phyloP scores from a whole-genome alignment of 2,113 vertebrate genomes.

The Leptocoma aspasia region DNA sequence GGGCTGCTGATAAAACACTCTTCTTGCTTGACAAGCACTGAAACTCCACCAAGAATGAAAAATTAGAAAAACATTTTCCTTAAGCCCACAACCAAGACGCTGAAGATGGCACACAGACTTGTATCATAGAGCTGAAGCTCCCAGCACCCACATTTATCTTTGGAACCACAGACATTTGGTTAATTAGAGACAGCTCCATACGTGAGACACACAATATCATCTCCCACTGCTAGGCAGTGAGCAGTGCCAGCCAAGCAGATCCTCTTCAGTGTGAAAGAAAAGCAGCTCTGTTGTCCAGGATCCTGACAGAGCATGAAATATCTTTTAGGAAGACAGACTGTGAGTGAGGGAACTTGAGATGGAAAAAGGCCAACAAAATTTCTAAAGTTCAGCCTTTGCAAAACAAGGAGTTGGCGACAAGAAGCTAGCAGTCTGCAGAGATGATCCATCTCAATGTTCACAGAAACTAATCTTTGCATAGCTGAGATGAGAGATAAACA shows the following conservation, averaged over 20 bases:
- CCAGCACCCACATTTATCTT: neutral
- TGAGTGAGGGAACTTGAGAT: neutral
- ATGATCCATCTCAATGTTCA: neutral
- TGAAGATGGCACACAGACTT: constrained; percentile 11
- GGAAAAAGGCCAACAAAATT: neutral
- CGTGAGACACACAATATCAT: neutral
- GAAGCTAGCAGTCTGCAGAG: neutral
- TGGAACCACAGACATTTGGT: neutral
- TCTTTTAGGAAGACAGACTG: neutral
- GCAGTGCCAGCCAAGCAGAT: constrained; percentile 15
- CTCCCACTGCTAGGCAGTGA: constrained; percentile 22
- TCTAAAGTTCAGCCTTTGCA: neutral
- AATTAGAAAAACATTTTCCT: constrained; percentile 6
- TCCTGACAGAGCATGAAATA: constrained; percentile 4
- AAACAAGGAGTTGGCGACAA: neutral
- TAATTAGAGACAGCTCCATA: constrained; percentile 42
- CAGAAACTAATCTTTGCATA: neutral
- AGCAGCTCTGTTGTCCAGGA: neutral
- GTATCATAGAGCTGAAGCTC: neutral
- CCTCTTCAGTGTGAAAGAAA: neutral
- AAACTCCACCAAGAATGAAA: neutral
- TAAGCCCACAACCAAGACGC: neutral
- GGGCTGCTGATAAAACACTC: neutral
- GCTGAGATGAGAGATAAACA: neutral
- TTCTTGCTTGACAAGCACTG: neutral